Evolutionary conservation across 30 jellyfish, hydroid and myxozoan species (phyloP), one percentile per base, ranked within the genome.

Genomic region (Pelagia noctiluca): DNA sequence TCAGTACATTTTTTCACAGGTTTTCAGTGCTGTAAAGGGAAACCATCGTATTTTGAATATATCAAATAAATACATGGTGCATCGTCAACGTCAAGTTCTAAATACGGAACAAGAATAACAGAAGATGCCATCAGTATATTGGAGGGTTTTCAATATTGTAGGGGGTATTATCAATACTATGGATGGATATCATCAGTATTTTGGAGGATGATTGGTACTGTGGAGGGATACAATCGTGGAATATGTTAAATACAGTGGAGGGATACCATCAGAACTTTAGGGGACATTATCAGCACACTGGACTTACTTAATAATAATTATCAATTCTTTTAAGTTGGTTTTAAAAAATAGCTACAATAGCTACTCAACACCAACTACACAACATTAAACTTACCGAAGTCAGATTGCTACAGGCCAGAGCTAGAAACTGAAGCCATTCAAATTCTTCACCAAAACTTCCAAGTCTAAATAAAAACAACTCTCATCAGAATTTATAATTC

Each of bases 381-480:
- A 31, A 33, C 36, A 21, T 1, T 13, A n/a, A 11, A 85, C 95
- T 22, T 63, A 86, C 96, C 26, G 81, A 13, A 28, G 83, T 36
- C 7, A 88, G 83, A 62, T 76, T 75, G 81, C 96, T 82, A 64
- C 97, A 87, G 5, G 89, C 89, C 25, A 93, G 33, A 26, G 98
- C 96, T 13, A 93, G 83, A 83, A 93, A 93, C 10, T 93, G 92
- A 54, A 88, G 76, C 98, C 98, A 93, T 31, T 82, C 80, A 36
- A 93, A 75, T 33, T 93, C 98, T 60, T 93, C 98, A 32, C 89
- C 96, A 69, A 93, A 93, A 47, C 96, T 82, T 10, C 98, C 98
- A 10, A 93, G 64, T 37, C 96, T 85, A 2, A 10, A 46, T 63
- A 46, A 75, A 1, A 71, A 37, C 30, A 7, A 25, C 23, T 16